A percentile compares a stretch with the other conserved stretches of the same genome.
Evolutionary conservation across 1,140 invertebrate genomes (phyloP).

Genomic region (Vanessa tameamea): DNA sequence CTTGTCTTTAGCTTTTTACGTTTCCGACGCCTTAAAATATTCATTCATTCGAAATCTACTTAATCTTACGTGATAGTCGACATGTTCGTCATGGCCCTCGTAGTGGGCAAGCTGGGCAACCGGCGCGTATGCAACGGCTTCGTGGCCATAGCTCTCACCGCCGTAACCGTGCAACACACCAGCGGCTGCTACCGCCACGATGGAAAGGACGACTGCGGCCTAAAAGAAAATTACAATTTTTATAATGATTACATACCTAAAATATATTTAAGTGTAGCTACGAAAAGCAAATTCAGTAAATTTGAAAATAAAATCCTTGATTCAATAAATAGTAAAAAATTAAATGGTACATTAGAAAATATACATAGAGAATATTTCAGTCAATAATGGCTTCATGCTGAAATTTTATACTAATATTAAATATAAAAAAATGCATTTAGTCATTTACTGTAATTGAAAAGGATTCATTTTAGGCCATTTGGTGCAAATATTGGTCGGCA

Average conservation of each 20-base stretch:
- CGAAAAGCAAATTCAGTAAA: too few relatives aligned
- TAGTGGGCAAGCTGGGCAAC: constrained; percentile 55
- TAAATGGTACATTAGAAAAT: too few relatives aligned
- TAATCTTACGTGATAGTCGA: constrained; percentile 74
- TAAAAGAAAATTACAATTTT: constrained; percentile 18
- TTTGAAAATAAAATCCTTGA: too few relatives aligned
- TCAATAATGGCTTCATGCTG: too few relatives aligned
- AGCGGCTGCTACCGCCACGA: constrained; percentile 67
- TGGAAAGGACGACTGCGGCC: constrained; percentile 66
- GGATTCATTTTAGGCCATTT: not conserved
- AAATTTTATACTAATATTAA: too few relatives aligned
- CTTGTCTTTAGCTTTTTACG: too few relatives aligned
- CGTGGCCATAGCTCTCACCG: constrained; percentile 64
- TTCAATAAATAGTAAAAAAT: too few relatives aligned
- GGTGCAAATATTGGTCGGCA: not conserved
- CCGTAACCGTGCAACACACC: constrained; percentile 62
- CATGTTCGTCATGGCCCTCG: constrained; percentile 66
- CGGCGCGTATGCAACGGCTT: constrained; percentile 65
- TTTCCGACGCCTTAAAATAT: not conserved
- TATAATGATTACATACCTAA: too few relatives aligned
- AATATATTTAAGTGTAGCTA: too few relatives aligned
- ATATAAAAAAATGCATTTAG: too few relatives aligned
- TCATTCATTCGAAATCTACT: not conserved
- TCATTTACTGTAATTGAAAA: too few relatives aligned
- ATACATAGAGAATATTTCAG: too few relatives aligned